Percentiles rank a stretch among this genome's conserved stretches.
Conservation (phyloP, 2,888 invertebrate genomes). For the Rhagonycha fulva region DNA sequence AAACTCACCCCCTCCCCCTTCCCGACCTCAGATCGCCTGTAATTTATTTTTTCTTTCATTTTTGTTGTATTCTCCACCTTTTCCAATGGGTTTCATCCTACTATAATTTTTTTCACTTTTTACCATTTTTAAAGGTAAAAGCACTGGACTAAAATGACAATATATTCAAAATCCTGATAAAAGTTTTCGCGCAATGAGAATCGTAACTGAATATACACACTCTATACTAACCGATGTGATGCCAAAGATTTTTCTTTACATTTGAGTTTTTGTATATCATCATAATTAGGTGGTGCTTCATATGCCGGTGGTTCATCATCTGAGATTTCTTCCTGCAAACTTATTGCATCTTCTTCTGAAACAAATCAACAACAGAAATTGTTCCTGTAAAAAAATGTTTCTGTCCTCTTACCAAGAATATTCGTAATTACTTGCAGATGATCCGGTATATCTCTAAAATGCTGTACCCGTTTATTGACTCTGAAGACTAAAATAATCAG, state of each 20-base stretch:
- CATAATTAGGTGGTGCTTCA: slow-evolving; percentile 74
- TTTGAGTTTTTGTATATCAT: slow-evolving; percentile 60
- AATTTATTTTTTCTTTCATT: too few relatives aligned
- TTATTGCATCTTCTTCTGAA: slow-evolving; percentile 45
- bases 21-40: too few relatives aligned
- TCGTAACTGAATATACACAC: too few relatives aligned
- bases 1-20: too few relatives aligned
- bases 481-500: slow-evolving; percentile 67
- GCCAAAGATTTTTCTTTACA: background rate
- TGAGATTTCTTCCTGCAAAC: slow-evolving; percentile 55
- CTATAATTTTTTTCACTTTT: too few relatives aligned
- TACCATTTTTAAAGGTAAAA: too few relatives aligned
- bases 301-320: slow-evolving; percentile 69
- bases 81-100: too few relatives aligned
- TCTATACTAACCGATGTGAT: background rate
- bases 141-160: too few relatives aligned
- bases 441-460: slow-evolving; percentile 67
- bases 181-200: too few relatives aligned
- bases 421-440: slow-evolving; percentile 71
- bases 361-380: slow-evolving; percentile 8
- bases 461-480: slow-evolving; percentile 64
- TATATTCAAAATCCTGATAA: too few relatives aligned
- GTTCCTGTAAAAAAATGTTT: slow-evolving; percentile 22
- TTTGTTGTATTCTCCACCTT: too few relatives aligned
- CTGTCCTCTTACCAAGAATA: slow-evolving; percentile 56